phyloP scores from a whole-genome alignment of 2,888 invertebrate genomes.

The Tuberolachnus salignus region DNA sequence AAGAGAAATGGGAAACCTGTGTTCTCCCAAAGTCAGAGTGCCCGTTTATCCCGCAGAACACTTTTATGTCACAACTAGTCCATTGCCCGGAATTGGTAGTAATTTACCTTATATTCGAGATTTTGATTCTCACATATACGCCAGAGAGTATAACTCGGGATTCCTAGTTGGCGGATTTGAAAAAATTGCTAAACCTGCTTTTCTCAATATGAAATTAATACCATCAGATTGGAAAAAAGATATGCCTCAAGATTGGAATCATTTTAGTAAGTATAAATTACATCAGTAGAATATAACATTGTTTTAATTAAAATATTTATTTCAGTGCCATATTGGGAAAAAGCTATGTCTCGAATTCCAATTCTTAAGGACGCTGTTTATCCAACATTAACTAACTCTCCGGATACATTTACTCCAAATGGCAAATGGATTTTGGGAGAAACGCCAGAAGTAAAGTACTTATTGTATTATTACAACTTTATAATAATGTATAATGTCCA shows the following conservation, averaged over 20 bases:
- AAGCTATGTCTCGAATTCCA: constrained; percentile 67
- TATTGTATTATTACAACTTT: too few relatives aligned
- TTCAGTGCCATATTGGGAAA: constrained; percentile 66
- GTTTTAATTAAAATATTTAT: constrained; percentile 39
- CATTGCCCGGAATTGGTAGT: constrained; percentile 61
- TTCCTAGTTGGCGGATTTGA: constrained; percentile 74
- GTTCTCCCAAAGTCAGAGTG: constrained; percentile 69
- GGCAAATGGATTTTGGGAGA: constrained; percentile 74
- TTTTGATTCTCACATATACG: constrained; percentile 70
- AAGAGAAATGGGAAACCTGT: constrained; percentile 68
- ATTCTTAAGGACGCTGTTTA: constrained; percentile 65
- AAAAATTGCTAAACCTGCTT: constrained; percentile 70
- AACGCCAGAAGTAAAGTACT: constrained; percentile 67
- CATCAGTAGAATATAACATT: not conserved
- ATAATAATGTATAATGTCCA: too few relatives aligned
- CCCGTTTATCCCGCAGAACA: constrained; percentile 76
- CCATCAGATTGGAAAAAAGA: constrained; percentile 65
- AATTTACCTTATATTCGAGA: constrained; percentile 69
- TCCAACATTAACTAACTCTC: constrained; percentile 69
- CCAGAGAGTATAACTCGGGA: constrained; percentile 68
- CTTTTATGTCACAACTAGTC: constrained; percentile 70
- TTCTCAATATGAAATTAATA: constrained; percentile 64
- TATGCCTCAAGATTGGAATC: constrained; percentile 65
- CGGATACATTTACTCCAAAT: constrained; percentile 76
- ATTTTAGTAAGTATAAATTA: constrained; percentile 67